Base-by-base conservation (phyloP, 23 tunicate genomes). In the Corella eumyota region DNA sequence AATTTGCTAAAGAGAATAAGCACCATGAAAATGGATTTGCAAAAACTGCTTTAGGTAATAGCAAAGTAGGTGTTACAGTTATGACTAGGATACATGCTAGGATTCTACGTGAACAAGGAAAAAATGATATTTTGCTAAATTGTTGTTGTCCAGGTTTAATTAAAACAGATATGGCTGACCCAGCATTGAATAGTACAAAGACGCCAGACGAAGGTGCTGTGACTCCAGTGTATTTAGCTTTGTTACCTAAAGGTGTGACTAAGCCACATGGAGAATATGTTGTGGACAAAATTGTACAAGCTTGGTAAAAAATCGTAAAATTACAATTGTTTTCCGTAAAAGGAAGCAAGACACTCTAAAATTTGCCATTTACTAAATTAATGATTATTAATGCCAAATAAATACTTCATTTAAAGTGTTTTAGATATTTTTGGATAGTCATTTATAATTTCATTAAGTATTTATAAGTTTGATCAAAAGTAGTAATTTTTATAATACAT, bases 71-170 rank as follows among this genome's bases (percentile, higher is more conserved):
- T 36, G 78, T 69, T 11, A 68, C 82, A 2, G 84, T 65, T 3
- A 33, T 68, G 63, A 69, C 76, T 38, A 50, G 84, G 22, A 71
- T 87, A 5, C 76, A 63, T 23, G 87, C 76, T 11, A 72, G 69
- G 50, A 35, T 25, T 60, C 3, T 72, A 46, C 28, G 32, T n/a
- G 58, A 79, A 45, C 56, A 62, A 30, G 73, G 71, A 25, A 80
- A 81, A 44, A 48, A 73, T 32, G 78, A 80, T 30, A 64, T 81
- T 6, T 50, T 90, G 58, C 11, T 90, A 0, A 90, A 90, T 57
- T 73, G 77, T 27, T 81, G 84, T 61, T 74, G 84, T 60, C 97
- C 97, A 2, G 97, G 97, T 0, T 90, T 65, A 65, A 69, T 79
- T 13, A 54, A 62, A 37, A 90, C 97, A 3, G 97, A 90, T 30